Conservation (phyloP, 2,113 vertebrate species). For the Camelus dromedarius region DNA sequence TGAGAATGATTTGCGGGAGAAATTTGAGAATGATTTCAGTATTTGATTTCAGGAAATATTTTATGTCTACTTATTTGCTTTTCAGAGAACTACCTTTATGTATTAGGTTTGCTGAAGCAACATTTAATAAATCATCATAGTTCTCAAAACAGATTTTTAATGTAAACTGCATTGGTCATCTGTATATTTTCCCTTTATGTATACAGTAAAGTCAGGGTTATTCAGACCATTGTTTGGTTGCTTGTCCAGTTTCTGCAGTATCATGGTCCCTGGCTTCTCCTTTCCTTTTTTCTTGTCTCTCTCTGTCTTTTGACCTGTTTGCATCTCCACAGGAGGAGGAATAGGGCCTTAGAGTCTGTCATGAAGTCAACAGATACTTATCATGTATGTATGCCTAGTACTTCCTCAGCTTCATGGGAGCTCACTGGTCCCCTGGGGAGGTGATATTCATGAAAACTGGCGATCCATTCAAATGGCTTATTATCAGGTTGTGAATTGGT, state of each 20-base stretch:
- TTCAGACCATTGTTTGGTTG: background rate
- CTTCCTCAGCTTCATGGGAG: background rate
- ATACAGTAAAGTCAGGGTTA: background rate
- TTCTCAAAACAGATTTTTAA: constrained; percentile 20
- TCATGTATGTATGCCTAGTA: background rate
- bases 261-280: background rate
- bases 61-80: constrained; percentile 11
- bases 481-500: background rate
- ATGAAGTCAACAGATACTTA: background rate
- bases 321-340: background rate
- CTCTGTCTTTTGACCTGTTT: background rate
- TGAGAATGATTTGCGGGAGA: background rate
- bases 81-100: background rate
- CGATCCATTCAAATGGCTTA: background rate
- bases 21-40: background rate
- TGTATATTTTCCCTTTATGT: background rate
- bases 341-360: background rate
- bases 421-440: background rate
- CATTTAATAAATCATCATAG: background rate
- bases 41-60: constrained; percentile 52
- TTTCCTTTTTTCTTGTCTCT: background rate
- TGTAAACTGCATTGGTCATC: background rate
- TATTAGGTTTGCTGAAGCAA: background rate
- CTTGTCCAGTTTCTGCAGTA: background rate
- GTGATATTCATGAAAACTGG: background rate